Conservation (phyloP, 2,888 invertebrate species). For the Cheilosia urbana region DNA sequence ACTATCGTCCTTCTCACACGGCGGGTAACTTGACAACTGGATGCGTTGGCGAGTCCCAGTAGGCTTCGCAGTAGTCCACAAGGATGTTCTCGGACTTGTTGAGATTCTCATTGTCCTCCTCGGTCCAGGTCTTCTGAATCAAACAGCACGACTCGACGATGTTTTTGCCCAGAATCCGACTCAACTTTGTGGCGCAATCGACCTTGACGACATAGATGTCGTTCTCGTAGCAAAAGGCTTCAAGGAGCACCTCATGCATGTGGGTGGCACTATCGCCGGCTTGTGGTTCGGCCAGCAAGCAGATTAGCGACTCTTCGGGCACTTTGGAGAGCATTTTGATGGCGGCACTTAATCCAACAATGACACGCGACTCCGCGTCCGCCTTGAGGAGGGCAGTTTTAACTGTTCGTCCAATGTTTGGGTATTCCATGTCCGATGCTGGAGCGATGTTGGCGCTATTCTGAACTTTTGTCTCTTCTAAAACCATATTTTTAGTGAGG, state of each 20-base stretch:
- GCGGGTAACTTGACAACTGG: slow-evolving; percentile 88
- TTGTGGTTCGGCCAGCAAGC: slow-evolving; percentile 88
- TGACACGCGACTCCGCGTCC: slow-evolving; percentile 82
- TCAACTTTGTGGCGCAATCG: slow-evolving; percentile 85
- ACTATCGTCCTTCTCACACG: slow-evolving; percentile 84
- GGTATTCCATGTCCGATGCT: slow-evolving; percentile 78
- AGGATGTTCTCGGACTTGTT: slow-evolving; percentile 87
- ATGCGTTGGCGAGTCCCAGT: slow-evolving; percentile 86
- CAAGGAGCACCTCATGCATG: slow-evolving; percentile 90
- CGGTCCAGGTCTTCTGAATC: slow-evolving; percentile 82
- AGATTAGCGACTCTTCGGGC: slow-evolving; percentile 87
- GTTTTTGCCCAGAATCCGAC: slow-evolving; percentile 85
- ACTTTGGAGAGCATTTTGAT: slow-evolving; percentile 82
- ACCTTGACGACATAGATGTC: slow-evolving; percentile 91
- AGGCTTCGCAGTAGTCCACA: slow-evolving; percentile 88
- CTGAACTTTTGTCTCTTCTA: slow-evolving; percentile 71
- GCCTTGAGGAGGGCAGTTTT: slow-evolving; percentile 82
- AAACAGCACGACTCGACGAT: slow-evolving; percentile 84
- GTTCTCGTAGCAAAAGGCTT: slow-evolving; percentile 91
- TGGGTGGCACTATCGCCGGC: slow-evolving; percentile 90
- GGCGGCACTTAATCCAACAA: slow-evolving; percentile 82
- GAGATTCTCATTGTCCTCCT: slow-evolving; percentile 84
- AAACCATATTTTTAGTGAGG: slow-evolving; percentile 71
- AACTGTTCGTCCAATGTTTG: slow-evolving; percentile 82
- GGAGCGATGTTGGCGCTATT: slow-evolving; percentile 60